Evolutionary conservation across 2,113 vertebrate species (phyloP).

Genomic region (Dromas ardeola): DNA sequence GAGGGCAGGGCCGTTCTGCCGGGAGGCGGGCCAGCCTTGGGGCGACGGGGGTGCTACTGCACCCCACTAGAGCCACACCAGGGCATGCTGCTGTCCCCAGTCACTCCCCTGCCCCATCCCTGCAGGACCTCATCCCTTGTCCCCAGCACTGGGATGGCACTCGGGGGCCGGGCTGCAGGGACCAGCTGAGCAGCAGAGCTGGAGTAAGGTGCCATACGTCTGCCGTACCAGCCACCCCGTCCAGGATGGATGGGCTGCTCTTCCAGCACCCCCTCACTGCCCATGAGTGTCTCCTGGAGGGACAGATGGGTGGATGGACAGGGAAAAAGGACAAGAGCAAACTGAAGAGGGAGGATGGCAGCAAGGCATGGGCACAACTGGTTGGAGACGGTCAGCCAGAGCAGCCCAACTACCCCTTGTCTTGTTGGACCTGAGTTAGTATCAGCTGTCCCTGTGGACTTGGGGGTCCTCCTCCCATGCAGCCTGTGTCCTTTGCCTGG

Average conservation of each 20-base stretch:
- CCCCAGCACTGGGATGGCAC: not conserved
- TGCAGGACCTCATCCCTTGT: not conserved
- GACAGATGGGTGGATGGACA: not conserved
- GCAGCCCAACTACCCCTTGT: not conserved
- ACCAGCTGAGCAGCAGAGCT: not conserved
- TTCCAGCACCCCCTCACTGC: not conserved
- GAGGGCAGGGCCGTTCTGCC: not conserved
- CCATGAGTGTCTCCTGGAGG: not conserved
- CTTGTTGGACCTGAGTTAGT: not conserved
- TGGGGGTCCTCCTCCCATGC: not conserved
- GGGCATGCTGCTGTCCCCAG: not conserved
- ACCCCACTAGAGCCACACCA: not conserved
- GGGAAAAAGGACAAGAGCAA: not conserved
- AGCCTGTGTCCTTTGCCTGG: not conserved
- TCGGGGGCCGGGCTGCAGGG: not conserved
- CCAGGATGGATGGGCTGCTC: not conserved
- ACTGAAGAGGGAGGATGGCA: not conserved
- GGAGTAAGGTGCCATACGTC: not conserved
- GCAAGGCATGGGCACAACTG: not conserved
- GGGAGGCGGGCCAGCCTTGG: not conserved
- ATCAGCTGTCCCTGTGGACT: too few relatives aligned
- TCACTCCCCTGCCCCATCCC: not conserved
- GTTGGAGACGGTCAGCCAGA: not conserved
- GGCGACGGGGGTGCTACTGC: fast-evolving
- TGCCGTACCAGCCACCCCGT: not conserved